Conservation (phyloP, 2,797 vertebrate species). For the Hephaestus fuliginosus region DNA sequence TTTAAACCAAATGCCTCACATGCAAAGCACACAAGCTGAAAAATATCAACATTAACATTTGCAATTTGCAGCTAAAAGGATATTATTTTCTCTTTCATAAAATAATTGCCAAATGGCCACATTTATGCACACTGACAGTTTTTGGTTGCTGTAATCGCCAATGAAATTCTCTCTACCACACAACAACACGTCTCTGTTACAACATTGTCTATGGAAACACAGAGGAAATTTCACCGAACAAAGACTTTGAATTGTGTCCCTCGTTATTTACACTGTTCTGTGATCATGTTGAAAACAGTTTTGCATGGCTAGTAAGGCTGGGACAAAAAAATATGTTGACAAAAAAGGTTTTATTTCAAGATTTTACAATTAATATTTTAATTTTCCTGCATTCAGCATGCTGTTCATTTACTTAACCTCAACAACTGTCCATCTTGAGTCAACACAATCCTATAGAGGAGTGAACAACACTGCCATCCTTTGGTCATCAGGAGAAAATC, state of each 20-base stretch:
- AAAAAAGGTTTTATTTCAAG: background rate
- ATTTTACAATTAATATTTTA: background rate
- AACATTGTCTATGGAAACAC: background rate
- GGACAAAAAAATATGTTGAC: background rate
- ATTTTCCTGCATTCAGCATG: background rate
- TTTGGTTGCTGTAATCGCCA: no score
- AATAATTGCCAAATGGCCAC: background rate
- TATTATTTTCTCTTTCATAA: background rate
- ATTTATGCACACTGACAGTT: background rate
- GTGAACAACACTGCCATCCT: constrained; percentile 65
- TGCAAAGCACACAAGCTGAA: background rate
- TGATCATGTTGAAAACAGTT: background rate
- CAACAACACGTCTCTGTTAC: background rate
- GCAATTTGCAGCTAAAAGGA: background rate
- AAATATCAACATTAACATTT: background rate
- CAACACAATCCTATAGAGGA: background rate
- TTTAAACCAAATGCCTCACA: background rate
- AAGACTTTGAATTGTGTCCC: background rate
- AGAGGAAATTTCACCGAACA: background rate
- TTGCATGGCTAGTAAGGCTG: background rate
- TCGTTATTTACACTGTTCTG: background rate
- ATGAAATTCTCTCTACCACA: no score
- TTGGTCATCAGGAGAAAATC: constrained; percentile 53
- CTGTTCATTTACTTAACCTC: background rate
- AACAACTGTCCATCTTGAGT: constrained; percentile 7